Evolutionary conservation across 2,888 invertebrate species (phyloP).

Genomic region (Dicyrtomina minuta): DNA sequence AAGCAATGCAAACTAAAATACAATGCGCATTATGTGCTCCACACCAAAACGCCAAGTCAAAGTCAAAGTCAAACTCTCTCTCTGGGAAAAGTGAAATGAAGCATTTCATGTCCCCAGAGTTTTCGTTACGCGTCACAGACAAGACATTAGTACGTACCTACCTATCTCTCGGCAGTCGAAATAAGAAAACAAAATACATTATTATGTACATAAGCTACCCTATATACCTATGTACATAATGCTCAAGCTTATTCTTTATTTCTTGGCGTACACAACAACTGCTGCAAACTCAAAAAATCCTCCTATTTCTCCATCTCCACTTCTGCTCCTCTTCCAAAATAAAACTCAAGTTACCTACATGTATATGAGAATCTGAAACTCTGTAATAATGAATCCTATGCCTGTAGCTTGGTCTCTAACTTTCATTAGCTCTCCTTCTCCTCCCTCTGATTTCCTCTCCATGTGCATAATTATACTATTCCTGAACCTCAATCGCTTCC

Average conservation of each 20-base stretch:
- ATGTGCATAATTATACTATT: too few relatives aligned
- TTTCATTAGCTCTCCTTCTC: not conserved
- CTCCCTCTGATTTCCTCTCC: not conserved
- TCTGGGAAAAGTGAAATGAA: not conserved
- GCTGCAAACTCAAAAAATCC: not conserved
- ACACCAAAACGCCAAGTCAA: not conserved
- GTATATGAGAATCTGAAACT: too few relatives aligned
- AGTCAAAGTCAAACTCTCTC: not conserved
- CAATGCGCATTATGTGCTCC: not conserved
- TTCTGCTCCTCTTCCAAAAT: too few relatives aligned
- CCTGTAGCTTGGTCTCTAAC: too few relatives aligned
- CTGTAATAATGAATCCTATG: too few relatives aligned
- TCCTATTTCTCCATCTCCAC: too few relatives aligned
- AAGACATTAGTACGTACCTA: slow-evolving; percentile 18
- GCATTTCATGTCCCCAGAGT: slow-evolving; percentile 16
- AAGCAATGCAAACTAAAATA: not conserved
- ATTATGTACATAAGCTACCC: too few relatives aligned
- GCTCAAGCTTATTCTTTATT: not conserved
- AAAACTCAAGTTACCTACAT: too few relatives aligned
- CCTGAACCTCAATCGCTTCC: too few relatives aligned
- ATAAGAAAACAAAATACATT: not conserved
- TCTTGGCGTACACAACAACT: not conserved
- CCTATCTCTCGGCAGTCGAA: too few relatives aligned
- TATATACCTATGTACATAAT: not conserved
- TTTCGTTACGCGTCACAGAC: slow-evolving; percentile 18